Conservation (phyloP, 2,113 vertebrate species). For the Phodopus roborovskii region DNA sequence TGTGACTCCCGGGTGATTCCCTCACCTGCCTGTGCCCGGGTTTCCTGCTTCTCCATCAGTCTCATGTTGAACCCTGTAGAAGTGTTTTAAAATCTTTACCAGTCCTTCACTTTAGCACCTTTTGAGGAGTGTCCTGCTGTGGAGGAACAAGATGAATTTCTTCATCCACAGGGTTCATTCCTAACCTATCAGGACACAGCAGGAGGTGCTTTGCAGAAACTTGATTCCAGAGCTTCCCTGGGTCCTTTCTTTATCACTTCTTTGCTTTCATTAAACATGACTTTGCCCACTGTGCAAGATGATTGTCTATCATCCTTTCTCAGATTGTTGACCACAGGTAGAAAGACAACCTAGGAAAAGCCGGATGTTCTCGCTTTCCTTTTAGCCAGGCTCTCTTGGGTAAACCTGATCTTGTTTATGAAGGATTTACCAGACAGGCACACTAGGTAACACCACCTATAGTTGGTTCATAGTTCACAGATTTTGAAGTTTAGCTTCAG, state of each 20-base stretch:
- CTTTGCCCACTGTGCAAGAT: neutral
- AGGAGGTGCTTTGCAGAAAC: neutral
- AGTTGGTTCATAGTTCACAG: neutral
- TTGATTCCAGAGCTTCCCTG: neutral
- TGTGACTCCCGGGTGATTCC: neutral
- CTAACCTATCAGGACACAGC: too few species aligned
- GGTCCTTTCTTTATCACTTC: neutral
- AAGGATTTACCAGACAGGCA: neutral
- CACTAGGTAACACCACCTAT: neutral
- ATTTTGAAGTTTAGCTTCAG: neutral
- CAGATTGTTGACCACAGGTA: neutral
- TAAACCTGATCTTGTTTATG: neutral
- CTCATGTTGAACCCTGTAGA: neutral
- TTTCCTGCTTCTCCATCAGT: neutral
- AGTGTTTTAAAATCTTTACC: neutral
- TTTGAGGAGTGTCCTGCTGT: neutral
- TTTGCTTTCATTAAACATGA: neutral
- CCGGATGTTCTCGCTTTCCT: neutral
- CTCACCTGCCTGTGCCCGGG: neutral
- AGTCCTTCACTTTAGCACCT: neutral
- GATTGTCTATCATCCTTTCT: neutral
- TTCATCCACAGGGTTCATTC: neutral
- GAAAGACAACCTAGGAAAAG: neutral
- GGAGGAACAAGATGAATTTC: neutral
- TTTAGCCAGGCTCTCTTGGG: neutral